These are phyloP conservation scores for Drymodes brunneopygia DNA, from an alignment of 2,113 vertebrate species.

Conservation along the genomic window DNA sequence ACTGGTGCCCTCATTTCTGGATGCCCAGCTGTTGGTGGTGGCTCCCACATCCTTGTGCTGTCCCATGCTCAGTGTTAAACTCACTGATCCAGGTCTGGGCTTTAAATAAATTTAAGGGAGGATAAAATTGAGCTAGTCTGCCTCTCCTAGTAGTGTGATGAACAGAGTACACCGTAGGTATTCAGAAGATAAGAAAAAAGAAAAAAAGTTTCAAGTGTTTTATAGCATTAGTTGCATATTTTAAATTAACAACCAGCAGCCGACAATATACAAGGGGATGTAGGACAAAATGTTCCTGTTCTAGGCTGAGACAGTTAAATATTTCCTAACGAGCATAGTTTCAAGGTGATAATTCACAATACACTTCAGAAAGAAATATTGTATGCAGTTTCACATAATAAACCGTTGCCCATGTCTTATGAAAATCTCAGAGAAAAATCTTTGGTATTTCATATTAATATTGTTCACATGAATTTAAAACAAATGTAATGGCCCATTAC, in stretches of 20 bases:
- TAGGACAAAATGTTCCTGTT: background rate
- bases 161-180: background rate
- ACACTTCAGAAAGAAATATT: background rate
- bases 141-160: background rate
- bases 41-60: too few species aligned
- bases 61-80: background rate
- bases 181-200: background rate
- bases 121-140: background rate
- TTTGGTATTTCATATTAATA: background rate
- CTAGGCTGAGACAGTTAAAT: background rate
- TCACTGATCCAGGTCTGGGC: fast-evolving
- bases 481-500: background rate
- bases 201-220: background rate
- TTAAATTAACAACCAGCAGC: background rate
- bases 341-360: background rate
- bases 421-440: background rate
- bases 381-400: background rate
- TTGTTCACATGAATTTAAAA: background rate
- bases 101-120: background rate
- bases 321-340: background rate
- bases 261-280: background rate
- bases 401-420: background rate
- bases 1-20: too few species aligned
- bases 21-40: too few species aligned
- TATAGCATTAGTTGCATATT: background rate